A percentile compares a stretch with the other conserved stretches of the same genome.
phyloP scores from a whole-genome alignment of 92 coral and sea anemone genomes.

The Phenganax marumi region DNA sequence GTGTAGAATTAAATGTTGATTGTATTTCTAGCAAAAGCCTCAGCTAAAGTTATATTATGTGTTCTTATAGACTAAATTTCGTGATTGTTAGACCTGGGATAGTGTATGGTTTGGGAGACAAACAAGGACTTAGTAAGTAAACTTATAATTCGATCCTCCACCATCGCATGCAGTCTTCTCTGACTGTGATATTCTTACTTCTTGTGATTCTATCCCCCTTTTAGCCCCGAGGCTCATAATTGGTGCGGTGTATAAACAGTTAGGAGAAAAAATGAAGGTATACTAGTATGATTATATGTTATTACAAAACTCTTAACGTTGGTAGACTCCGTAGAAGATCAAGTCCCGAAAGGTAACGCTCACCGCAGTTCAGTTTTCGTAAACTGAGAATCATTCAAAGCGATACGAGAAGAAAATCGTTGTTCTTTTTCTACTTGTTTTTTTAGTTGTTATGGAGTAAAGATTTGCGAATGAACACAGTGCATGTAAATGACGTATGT shows the following conservation, averaged over 20 bases:
- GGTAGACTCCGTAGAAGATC: too few species aligned
- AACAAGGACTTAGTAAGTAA: slow-evolving; percentile 82
- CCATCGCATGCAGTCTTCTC: not conserved
- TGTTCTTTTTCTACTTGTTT: not conserved
- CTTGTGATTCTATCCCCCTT: not conserved
- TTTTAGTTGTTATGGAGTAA: slow-evolving; percentile 89
- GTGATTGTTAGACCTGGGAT: slow-evolving; percentile 85
- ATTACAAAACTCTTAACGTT: not conserved
- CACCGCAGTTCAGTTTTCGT: too few species aligned
- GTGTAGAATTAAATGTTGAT: not conserved
- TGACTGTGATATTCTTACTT: not conserved
- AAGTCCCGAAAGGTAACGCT: too few species aligned
- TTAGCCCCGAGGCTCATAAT: slow-evolving; percentile 86
- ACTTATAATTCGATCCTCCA: not conserved
- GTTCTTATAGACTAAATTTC: slow-evolving; percentile 68
- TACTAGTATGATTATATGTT: not conserved
- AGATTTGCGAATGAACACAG: slow-evolving; percentile 92
- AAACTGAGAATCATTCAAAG: too few species aligned
- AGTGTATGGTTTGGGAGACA: slow-evolving; percentile 80
- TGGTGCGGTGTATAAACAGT: slow-evolving; percentile 93
- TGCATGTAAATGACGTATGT: slow-evolving; percentile 84
- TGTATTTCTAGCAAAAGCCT: not conserved
- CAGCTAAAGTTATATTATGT: not conserved
- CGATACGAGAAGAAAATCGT: not conserved
- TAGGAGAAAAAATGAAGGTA: slow-evolving; percentile 90